phyloP scores from a whole-genome alignment of 2,888 invertebrate genomes.

The Sminthurides aquaticus region DNA sequence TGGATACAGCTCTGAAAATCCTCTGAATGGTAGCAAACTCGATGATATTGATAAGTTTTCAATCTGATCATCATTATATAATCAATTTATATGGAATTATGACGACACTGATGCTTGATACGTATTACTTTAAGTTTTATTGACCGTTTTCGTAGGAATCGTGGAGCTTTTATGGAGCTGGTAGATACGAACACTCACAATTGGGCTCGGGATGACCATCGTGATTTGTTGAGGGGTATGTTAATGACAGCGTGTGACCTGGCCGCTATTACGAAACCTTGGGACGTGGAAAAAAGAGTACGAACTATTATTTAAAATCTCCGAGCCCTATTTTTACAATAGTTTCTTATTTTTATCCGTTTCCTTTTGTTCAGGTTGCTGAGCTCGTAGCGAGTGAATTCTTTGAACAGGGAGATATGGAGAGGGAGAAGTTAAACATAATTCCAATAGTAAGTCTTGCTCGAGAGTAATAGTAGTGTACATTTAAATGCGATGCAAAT shows the following conservation, averaged over 20 bases:
- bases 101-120: no score
- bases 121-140: no score
- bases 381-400: slow-evolving; percentile 50
- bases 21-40: neutral
- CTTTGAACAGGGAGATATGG: slow-evolving; percentile 51
- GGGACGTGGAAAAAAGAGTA: slow-evolving; percentile 79
- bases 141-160: slow-evolving; percentile 66
- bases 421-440: slow-evolving; percentile 47
- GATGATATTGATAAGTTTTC: slow-evolving; percentile 37
- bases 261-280: slow-evolving; percentile 89
- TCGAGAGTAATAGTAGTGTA: no score
- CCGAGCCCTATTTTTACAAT: neutral
- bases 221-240: slow-evolving; percentile 79
- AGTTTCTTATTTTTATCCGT: slow-evolving; percentile 17
- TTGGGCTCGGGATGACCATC: slow-evolving; percentile 67
- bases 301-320: slow-evolving; percentile 25
- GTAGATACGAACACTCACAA: slow-evolving; percentile 55
- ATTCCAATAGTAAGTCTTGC: slow-evolving; percentile 48
- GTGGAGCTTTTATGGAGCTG: slow-evolving; percentile 72
- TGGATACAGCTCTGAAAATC: neutral
- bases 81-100: neutral
- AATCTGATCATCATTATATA: slow-evolving; percentile 35
- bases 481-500: no score
- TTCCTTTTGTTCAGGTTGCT: slow-evolving; percentile 47
- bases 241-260: slow-evolving; percentile 92